phyloP scores from a whole-genome alignment of 2,888 invertebrate species.

The Selenia dentaria region DNA sequence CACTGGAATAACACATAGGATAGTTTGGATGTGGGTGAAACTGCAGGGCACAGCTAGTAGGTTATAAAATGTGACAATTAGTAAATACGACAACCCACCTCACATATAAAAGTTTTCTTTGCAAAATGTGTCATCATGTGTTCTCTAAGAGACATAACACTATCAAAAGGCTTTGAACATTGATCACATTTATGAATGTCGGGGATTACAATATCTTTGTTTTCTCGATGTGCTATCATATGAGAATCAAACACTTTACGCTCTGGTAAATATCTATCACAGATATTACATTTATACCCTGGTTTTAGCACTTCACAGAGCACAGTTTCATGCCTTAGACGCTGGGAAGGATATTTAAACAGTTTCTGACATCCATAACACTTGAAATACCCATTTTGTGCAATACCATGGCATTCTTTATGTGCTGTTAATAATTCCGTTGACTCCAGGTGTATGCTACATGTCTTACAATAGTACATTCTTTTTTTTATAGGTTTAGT shows the following conservation, averaged over 20 bases:
- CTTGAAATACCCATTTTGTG: slow-evolving; percentile 48
- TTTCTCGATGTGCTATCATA: slow-evolving; percentile 57
- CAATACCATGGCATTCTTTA: slow-evolving; percentile 58
- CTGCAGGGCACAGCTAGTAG: neutral
- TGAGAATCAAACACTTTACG: slow-evolving; percentile 59
- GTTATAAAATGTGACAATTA: too few relatives aligned
- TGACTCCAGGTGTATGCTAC: slow-evolving; percentile 51
- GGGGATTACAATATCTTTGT: slow-evolving; percentile 23
- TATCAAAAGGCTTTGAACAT: neutral
- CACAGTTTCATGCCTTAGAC: slow-evolving; percentile 58
- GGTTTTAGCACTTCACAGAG: slow-evolving; percentile 65
- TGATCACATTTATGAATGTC: neutral
- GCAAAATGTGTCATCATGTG: neutral
- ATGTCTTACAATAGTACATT: slow-evolving; percentile 59
- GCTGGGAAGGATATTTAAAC: slow-evolving; percentile 53
- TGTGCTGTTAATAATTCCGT: slow-evolving; percentile 46
- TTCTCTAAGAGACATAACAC: neutral
- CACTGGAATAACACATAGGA: neutral
- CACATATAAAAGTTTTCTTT: neutral
- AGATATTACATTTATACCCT: slow-evolving; percentile 62
- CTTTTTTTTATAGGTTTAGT: slow-evolving; percentile 33
- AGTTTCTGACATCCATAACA: slow-evolving; percentile 71
- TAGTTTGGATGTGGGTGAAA: neutral
- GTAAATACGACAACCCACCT: neutral
- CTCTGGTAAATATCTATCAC: slow-evolving; percentile 55